Percentiles rank a stretch among this genome's conserved stretches.
Conservation (phyloP, 2,888 invertebrate genomes). For the Euproctis similis region DNA sequence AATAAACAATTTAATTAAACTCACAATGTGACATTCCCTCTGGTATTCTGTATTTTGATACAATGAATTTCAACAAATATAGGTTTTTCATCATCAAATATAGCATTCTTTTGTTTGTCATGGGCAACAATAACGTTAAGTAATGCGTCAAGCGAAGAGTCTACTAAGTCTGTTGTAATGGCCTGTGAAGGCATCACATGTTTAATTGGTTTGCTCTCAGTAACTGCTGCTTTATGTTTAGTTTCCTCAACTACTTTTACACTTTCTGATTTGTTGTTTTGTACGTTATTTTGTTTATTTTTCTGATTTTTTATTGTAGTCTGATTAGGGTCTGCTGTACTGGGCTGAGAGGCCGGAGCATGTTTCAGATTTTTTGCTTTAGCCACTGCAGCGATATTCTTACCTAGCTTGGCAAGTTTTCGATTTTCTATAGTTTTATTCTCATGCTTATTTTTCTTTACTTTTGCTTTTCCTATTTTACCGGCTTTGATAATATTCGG, state of each 20-base stretch:
- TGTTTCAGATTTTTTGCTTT: neutral
- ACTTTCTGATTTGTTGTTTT: neutral
- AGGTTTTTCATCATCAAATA: constrained; percentile 75
- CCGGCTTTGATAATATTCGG: neutral
- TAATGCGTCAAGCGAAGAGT: constrained; percentile 44
- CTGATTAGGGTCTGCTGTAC: no score
- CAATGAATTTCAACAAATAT: constrained; percentile 77
- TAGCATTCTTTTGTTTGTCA: constrained; percentile 50
- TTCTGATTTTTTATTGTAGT: no score
- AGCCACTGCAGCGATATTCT: neutral
- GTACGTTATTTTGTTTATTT: no score
- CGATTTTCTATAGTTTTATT: neutral
- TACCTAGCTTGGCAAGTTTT: no score
- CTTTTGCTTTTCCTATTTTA: neutral
- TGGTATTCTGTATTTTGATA: constrained; percentile 79
- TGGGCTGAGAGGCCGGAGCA: no score
- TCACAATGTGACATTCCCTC: constrained; percentile 77
- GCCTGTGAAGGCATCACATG: constrained; percentile 51
- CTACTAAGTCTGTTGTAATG: constrained; percentile 41
- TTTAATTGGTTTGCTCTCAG: constrained; percentile 32
- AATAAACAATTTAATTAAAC: constrained; percentile 31
- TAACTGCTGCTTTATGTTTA: constrained; percentile 1
- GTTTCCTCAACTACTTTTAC: neutral
- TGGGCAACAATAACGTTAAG: constrained; percentile 39
- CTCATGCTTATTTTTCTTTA: neutral